Conservation (phyloP, 1,140 invertebrate species). For the Ceratosolen solmsi region DNA sequence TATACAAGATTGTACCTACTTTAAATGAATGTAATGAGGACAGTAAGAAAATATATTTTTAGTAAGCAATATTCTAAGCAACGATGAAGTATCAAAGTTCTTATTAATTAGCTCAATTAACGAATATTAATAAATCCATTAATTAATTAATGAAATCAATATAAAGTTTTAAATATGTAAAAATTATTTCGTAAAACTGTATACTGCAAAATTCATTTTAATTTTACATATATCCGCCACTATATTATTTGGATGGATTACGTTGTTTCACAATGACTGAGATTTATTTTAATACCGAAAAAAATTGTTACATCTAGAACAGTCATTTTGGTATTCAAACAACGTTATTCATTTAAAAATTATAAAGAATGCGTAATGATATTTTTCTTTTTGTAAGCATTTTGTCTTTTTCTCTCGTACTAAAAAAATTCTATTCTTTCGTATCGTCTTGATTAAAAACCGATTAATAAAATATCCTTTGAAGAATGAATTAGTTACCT, state of each 20-base stretch:
- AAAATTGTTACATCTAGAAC: neutral
- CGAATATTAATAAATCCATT: too few species aligned
- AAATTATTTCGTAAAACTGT: too few species aligned
- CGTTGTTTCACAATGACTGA: neutral
- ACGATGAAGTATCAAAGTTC: too few species aligned
- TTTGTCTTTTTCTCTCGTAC: neutral
- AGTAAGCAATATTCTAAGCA: too few species aligned
- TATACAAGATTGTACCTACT: neutral
- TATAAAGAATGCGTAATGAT: conserved; percentile 22
- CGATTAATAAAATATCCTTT: conserved; percentile 23
- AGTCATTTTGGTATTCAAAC: conserved; percentile 26
- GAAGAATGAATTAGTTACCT: neutral
- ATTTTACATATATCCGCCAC: neutral
- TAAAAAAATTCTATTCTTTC: neutral
- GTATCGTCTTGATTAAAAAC: neutral
- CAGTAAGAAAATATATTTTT: too few species aligned
- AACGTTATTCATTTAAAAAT: conserved; percentile 8
- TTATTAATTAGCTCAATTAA: too few species aligned
- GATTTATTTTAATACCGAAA: conserved; percentile 5
- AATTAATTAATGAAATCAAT: too few species aligned
- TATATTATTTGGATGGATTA: conserved; percentile 16
- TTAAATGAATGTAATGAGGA: too few species aligned
- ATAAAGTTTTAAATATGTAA: too few species aligned
- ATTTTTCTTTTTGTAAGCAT: conserved; percentile 6
- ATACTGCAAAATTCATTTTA: too few species aligned